A percentile compares a stretch with the other conserved stretches of the same genome.
phyloP scores from a whole-genome alignment of 2,888 invertebrate species.

The Exocentrus adspersus region DNA sequence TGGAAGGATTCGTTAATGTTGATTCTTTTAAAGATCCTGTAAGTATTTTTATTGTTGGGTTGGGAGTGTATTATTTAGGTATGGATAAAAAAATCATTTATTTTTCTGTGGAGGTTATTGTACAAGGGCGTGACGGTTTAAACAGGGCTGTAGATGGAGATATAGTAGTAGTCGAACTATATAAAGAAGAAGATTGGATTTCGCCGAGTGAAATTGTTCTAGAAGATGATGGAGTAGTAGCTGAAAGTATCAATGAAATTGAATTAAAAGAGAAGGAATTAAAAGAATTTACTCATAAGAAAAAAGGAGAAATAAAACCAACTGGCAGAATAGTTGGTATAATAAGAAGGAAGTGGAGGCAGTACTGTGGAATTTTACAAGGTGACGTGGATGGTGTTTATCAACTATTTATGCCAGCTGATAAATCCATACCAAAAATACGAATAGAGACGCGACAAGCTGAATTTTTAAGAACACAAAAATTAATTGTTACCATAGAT shows the following conservation, averaged over 20 bases:
- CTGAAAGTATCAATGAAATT: slow-evolving; percentile 73
- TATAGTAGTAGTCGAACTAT: slow-evolving; percentile 87
- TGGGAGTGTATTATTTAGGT: no score
- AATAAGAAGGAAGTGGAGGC: slow-evolving; percentile 95
- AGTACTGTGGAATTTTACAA: slow-evolving; percentile 96
- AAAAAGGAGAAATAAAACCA: slow-evolving; percentile 63
- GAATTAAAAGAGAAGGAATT: slow-evolving; percentile 68
- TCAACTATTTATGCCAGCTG: slow-evolving; percentile 94
- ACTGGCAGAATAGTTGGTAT: slow-evolving; percentile 91
- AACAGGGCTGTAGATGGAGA: slow-evolving; percentile 97
- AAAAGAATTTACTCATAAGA: slow-evolving; percentile 47
- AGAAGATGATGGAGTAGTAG: slow-evolving; percentile 75
- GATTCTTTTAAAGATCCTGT: slow-evolving; percentile 84
- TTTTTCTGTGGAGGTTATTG: slow-evolving; percentile 69
- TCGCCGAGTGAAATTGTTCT: slow-evolving; percentile 87
- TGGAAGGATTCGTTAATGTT: slow-evolving; percentile 89
- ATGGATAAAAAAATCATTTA: no score
- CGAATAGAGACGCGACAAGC: slow-evolving; percentile 95
- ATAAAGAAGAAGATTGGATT: slow-evolving; percentile 91
- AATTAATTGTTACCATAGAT: slow-evolving; percentile 96
- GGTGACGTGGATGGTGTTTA: slow-evolving; percentile 76
- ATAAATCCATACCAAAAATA: slow-evolving; percentile 92
- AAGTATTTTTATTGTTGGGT: slow-evolving; percentile 56
- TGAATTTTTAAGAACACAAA: slow-evolving; percentile 79
- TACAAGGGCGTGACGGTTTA: slow-evolving; percentile 86